Base-by-base conservation (phyloP, 2,888 invertebrate genomes). In the Parthenolecanium corni region DNA sequence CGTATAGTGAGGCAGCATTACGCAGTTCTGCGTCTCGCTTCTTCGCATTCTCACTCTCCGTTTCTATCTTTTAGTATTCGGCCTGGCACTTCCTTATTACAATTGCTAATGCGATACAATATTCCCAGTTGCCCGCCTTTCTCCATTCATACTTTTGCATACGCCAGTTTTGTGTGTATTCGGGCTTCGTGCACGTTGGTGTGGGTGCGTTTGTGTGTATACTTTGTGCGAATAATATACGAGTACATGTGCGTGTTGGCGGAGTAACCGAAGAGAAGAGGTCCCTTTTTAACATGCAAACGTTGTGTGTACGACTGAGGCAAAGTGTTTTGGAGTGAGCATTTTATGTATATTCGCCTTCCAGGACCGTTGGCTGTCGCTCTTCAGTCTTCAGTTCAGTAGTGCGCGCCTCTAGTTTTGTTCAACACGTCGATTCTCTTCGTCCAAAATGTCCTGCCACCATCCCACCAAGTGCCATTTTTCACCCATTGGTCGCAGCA, bases 211-310 rank as follows among this genome's bases (percentile, higher is more conserved):
- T 44, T 23, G 46, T 36, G 36, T 18, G 46, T 46, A 24, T n/a
- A n/a, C n/a, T n/a, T n/a, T 46, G 46, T 57, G 31, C 25, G 16
- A n/a, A n/a, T n/a, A n/a, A n/a, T n/a, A n/a, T n/a, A n/a, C n/a
- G 18, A n/a, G 40, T 18, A 46, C 47, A 24, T 20, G 6, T 24
- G 18, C 18, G 47, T 42, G 56, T 47, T 9, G 5, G 16, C 31
- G 31, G 31, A 31, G 4, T 9, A 6, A 9, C 31, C 31, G 31
- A 31, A 4, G 51, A 25, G 31, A 31, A 4, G 51, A 25, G 47
- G 68, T 70, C 69, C 68, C 70, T 70, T 69, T 70, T 70, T 70
- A 70, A 69, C 70, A 70, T 70, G 70, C 70, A 69, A 70, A 70
- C 68, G 68, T 62, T 61, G 61, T 61, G 47, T 47, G 49, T 31